Evolutionary conservation across 2,888 invertebrate species (phyloP).

Genomic region (Polylopha cassiicola): DNA sequence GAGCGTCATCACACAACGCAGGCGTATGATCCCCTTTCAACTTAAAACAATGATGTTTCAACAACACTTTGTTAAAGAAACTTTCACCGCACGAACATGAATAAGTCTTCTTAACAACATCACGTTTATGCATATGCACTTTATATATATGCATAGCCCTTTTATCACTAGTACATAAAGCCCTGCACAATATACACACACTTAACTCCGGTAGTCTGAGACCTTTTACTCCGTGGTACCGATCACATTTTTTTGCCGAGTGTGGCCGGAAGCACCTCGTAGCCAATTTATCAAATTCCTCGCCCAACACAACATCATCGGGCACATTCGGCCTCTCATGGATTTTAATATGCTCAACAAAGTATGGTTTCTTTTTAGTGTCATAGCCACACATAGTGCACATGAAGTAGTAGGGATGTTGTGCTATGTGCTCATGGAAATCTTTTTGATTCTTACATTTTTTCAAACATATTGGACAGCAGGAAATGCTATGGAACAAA

Average conservation of each 20-base stretch:
- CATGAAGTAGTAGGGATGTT: constrained; percentile 31
- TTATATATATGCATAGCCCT: constrained; percentile 33
- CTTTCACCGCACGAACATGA: constrained; percentile 43
- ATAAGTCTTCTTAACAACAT: constrained; percentile 18
- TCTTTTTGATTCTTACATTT: constrained; percentile 25
- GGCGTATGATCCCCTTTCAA: constrained; percentile 23
- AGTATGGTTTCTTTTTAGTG: constrained; percentile 28
- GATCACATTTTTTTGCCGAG: background rate
- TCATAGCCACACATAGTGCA: constrained; percentile 41
- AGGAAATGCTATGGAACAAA: constrained; percentile 31
- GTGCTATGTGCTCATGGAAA: constrained; percentile 33
- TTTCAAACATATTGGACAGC: constrained; percentile 44
- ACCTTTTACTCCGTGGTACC: constrained; percentile 32
- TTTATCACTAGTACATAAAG: constrained; percentile 33
- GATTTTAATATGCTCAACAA: constrained; percentile 30
- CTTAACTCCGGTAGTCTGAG: constrained; percentile 29
- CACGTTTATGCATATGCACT: constrained; percentile 26
- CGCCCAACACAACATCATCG: too few species aligned
- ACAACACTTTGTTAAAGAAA: constrained; percentile 42
- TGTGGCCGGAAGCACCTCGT: constrained; percentile 26
- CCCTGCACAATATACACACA: constrained; percentile 48
- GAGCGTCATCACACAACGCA: too few species aligned
- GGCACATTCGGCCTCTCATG: too few species aligned
- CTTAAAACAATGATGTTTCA: constrained; percentile 50
- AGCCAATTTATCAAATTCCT: too few species aligned